phyloP scores from a whole-genome alignment of 2,888 invertebrate genomes.

The Phalangium opilio region DNA sequence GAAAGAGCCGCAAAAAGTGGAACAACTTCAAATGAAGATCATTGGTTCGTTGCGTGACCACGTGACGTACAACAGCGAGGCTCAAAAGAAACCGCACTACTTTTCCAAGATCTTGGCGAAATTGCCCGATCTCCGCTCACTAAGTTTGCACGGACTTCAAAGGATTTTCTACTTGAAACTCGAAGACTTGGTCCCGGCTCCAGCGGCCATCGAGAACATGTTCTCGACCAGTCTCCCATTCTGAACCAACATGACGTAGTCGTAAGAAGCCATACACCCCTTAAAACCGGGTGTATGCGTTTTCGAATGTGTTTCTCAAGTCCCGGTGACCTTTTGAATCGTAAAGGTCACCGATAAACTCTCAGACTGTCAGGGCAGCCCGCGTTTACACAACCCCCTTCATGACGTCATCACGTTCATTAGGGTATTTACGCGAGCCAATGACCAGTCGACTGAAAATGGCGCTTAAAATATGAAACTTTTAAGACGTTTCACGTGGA shows the following conservation, averaged over 20 bases:
- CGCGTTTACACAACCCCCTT: too few relatives aligned
- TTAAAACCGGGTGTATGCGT: too few relatives aligned
- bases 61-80: slow-evolving; percentile 78
- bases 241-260: slow-evolving; percentile 29
- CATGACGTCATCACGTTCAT: too few relatives aligned
- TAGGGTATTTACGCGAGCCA: too few relatives aligned
- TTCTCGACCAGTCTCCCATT: slow-evolving; percentile 88
- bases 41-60: slow-evolving; percentile 89
- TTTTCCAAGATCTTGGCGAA: slow-evolving; percentile 84
- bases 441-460: too few relatives aligned
- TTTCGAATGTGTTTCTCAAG: too few relatives aligned
- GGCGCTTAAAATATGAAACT: too few relatives aligned
- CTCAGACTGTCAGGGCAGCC: too few relatives aligned
- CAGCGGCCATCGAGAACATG: slow-evolving; percentile 86
- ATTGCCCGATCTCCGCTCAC: slow-evolving; percentile 75
- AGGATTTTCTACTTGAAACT: slow-evolving; percentile 85
- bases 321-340: too few relatives aligned
- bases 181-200: slow-evolving; percentile 78
- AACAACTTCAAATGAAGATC: slow-evolving; percentile 90
- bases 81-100: slow-evolving; percentile 77
- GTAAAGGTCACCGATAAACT: too few relatives aligned
- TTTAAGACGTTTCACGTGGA: too few relatives aligned
- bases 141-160: slow-evolving; percentile 84
- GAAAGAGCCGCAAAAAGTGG: slow-evolving; percentile 77
- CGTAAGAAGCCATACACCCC: background rate